Evolutionary conservation across 2,113 vertebrate genomes (phyloP).

Genomic region (Nyctereutes procyonoides): DNA sequence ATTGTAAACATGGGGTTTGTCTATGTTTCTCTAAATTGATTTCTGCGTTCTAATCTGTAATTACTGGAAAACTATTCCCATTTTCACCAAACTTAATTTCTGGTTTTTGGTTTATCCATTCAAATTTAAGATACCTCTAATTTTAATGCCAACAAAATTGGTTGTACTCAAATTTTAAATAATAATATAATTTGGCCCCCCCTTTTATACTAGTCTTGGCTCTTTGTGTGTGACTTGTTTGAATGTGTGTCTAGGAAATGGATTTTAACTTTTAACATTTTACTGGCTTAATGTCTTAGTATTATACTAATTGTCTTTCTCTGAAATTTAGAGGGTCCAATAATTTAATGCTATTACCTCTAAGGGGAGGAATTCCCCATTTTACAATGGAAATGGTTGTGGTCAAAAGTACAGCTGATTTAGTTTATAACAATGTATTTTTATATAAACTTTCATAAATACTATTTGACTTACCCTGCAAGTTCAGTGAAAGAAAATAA

Average conservation of each 20-base stretch:
- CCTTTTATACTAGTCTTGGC: constrained; percentile 80
- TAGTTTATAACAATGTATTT: background rate
- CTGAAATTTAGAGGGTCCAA: background rate
- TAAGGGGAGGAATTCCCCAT: background rate
- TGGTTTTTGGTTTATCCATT: constrained; percentile 77
- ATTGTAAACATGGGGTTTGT: constrained; percentile 81
- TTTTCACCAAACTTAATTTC: constrained; percentile 79
- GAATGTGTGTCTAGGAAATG: constrained; percentile 33
- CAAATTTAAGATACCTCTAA: constrained; percentile 81
- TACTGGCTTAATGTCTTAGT: background rate
- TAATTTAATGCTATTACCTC: background rate
- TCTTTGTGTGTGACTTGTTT: constrained; percentile 69
- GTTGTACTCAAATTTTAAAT: constrained; percentile 87
- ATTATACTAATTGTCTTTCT: background rate
- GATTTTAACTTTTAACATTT: background rate
- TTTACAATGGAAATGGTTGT: background rate
- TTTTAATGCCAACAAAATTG: constrained; percentile 83
- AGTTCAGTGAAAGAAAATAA: constrained; percentile 30
- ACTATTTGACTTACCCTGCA: background rate
- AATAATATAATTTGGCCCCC: constrained; percentile 90
- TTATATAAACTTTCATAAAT: background rate
- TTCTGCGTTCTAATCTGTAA: constrained; percentile 83
- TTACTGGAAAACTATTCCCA: constrained; percentile 80
- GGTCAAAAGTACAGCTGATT: constrained; percentile 16
- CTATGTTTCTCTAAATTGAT: constrained; percentile 82